Conservation (phyloP, 2,797 vertebrate species). For the Taenioides sp. region DNA sequence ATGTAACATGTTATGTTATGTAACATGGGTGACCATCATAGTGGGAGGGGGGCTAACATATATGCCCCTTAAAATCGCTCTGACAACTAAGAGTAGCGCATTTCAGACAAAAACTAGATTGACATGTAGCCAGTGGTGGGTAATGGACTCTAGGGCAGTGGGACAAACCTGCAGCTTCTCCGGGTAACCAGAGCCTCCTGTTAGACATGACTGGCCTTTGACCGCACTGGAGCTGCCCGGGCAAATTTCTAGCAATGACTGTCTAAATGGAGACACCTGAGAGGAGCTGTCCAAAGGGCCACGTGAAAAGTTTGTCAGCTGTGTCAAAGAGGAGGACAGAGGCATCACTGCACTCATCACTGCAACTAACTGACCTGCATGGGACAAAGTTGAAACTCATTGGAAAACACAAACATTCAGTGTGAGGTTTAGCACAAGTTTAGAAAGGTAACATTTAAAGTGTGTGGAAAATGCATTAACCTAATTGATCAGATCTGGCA, state of each 20-base stretch:
- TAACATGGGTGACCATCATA: slow-evolving; percentile 42
- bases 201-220: slow-evolving; percentile 41
- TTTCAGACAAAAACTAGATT: slow-evolving; percentile 6
- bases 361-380: slow-evolving; percentile 17
- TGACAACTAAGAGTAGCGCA: neutral
- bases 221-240: slow-evolving; percentile 37
- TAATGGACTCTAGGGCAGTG: slow-evolving; percentile 57
- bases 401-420: neutral
- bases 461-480: slow-evolving; percentile 19
- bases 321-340: slow-evolving; percentile 21
- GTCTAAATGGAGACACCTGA: slow-evolving; percentile 49
- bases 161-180: slow-evolving; percentile 42
- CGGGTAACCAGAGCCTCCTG: slow-evolving; percentile 52
- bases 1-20: slow-evolving; percentile 47
- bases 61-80: neutral
- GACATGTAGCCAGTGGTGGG: slow-evolving; percentile 26
- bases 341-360: slow-evolving; percentile 23
- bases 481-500: slow-evolving; percentile 14
- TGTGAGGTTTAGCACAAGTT: neutral
- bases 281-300: slow-evolving; percentile 17
- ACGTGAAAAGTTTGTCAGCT: slow-evolving; percentile 47
- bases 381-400: slow-evolving; percentile 5
- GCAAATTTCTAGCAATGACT: slow-evolving; percentile 52
- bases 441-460: neutral
- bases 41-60: neutral